Conservation (phyloP, 2,113 vertebrate species). For the Melanostigma gelatinosum region DNA sequence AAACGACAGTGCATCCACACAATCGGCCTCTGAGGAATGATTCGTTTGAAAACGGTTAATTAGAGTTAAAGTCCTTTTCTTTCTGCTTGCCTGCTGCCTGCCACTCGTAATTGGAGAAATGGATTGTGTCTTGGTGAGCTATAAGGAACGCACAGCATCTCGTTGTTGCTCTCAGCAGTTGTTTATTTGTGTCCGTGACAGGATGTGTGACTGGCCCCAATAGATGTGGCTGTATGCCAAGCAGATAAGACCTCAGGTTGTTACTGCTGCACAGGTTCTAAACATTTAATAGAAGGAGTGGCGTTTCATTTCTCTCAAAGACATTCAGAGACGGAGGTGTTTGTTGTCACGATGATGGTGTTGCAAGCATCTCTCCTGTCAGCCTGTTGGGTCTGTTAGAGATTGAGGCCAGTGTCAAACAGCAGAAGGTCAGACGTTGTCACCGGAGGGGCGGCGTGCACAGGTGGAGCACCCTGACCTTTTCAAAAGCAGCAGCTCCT, state of each 20-base stretch:
- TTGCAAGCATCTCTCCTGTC: neutral
- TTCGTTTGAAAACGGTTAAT: neutral
- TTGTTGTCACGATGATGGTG: neutral
- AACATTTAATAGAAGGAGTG: neutral
- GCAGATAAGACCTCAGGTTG: neutral
- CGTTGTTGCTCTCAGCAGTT: neutral
- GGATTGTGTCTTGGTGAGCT: neutral
- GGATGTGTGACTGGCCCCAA: neutral
- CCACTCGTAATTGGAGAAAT: neutral
- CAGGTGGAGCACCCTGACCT: neutral
- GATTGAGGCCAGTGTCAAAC: neutral
- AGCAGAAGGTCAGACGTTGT: neutral
- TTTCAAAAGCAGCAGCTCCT: neutral
- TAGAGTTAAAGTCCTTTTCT: neutral
- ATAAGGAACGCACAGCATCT: neutral
- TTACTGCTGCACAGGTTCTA: neutral
- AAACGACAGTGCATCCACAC: neutral
- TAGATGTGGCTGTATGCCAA: neutral
- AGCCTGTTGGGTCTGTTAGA: neutral
- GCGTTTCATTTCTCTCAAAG: neutral
- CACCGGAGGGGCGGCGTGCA: neutral
- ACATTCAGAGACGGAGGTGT: neutral
- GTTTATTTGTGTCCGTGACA: conserved; percentile 7
- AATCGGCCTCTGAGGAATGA: neutral
- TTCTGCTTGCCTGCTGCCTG: conserved; percentile 3